These are phyloP conservation scores for Zenarchopterus dispar DNA, from an alignment of 2,797 vertebrate genomes.

Conservation along the genomic window DNA sequence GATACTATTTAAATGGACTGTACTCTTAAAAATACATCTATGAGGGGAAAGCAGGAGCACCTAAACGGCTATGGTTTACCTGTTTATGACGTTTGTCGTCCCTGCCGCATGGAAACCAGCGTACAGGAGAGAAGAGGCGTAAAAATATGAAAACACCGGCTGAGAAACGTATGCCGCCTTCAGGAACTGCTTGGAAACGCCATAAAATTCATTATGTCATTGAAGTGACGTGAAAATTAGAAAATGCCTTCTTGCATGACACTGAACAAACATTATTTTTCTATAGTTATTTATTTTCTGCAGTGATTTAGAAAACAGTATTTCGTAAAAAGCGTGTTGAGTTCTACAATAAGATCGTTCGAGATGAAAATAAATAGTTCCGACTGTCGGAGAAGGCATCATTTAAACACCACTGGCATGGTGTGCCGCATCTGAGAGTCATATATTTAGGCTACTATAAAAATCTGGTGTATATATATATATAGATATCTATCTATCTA, in stretches of 20 bases:
- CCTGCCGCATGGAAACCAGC: conserved; percentile 68
- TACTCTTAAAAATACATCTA: conserved; percentile 11
- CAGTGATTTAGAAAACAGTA: too few species aligned
- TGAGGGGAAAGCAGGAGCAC: background rate
- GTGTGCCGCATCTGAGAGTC: conserved; percentile 9
- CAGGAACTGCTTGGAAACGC: conserved; percentile 15
- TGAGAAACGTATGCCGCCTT: conserved; percentile 60
- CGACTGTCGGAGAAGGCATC: conserved; percentile 31
- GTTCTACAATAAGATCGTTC: too few species aligned
- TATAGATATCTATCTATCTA: too few species aligned
- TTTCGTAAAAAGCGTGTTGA: too few species aligned
- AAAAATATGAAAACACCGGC: conserved; percentile 70
- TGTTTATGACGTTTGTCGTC: conserved; percentile 66
- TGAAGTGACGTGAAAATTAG: too few species aligned
- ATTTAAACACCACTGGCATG: conserved; percentile 41
- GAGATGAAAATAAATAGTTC: background rate
- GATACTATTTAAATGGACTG: conserved; percentile 2
- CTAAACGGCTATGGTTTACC: conserved; percentile 61
- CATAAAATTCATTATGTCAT: too few species aligned
- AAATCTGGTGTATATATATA: too few species aligned
- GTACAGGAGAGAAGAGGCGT: conserved; percentile 57
- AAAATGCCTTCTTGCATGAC: too few species aligned
- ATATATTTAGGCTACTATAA: too few species aligned
- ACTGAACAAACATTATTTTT: too few species aligned
- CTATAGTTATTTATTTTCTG: too few species aligned